Evolutionary conservation across 2,888 invertebrate genomes (phyloP), one percentile per base, ranked within the genome.

Genomic region (Eristalis arbustorum): DNA sequence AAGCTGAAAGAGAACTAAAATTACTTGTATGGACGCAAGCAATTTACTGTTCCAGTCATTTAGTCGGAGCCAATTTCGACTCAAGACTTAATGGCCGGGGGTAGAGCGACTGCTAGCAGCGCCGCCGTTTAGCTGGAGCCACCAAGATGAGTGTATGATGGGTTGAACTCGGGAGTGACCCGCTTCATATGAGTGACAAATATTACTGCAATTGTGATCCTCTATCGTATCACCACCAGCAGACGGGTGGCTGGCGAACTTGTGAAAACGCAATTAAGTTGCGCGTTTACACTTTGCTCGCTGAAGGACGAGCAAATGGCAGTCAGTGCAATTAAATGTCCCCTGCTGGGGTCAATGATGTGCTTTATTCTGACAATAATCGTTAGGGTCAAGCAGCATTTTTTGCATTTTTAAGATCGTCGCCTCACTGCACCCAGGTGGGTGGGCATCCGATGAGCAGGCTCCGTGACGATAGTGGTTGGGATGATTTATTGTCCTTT

Each of bases 21-120:
- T 83, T 87, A 83, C 78, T 82, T 82, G 83, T 87, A 78, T 87
- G 87, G 83, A 79, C 83, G 79, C 78, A 83, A 83, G 87, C 87
- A 87, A 87, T 87, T 87, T 87, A 87, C 62, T 78, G 87, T 87
- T 83, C 78, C 72, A 87, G 83, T 79, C 87, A 79, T 87, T 87
- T 82, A 87, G 85, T 31, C 71, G 78, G 71, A 78, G 75, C 87
- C 87, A 87, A 87, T 87, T 87, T 83, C 78, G 83, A 74, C 83
- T 83, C 64, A 71, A 83, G 78, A 79, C 83, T 87, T 83, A 83
- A 87, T 83, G 87, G 78, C 71, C 83, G 78, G 75, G 71, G 62
- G 71, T 64, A 68, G 66, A 25, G 59, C 23, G 23, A 25, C 11
- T 25, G 59, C 59, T 59, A 25, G 25, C 23, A 25, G 59, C 59